A percentile compares a stretch with the other conserved stretches of the same genome.
Conservation (phyloP, 2,888 invertebrate species). For the Trisateles emortualis region DNA sequence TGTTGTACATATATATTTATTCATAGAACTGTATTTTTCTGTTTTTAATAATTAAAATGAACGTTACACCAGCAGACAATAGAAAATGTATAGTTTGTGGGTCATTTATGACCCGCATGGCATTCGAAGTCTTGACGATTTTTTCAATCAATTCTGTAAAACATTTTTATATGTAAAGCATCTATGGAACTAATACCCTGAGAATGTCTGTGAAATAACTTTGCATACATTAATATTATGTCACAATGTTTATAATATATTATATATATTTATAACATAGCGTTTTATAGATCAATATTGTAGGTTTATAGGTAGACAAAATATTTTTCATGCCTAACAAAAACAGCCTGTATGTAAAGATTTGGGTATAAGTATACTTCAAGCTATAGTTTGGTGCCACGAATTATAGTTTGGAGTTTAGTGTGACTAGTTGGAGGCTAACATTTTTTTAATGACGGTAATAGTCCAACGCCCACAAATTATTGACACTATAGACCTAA, state of each 20-base stretch:
- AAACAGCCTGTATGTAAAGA: slow-evolving; percentile 14
- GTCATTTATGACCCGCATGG: too few relatives aligned
- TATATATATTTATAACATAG: slow-evolving; percentile 48
- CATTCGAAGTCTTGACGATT: too few relatives aligned
- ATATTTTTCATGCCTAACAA: slow-evolving; percentile 37
- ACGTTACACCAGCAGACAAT: too few relatives aligned
- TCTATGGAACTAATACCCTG: slow-evolving; percentile 14
- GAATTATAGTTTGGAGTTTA: slow-evolving; percentile 12
- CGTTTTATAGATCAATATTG: slow-evolving; percentile 52
- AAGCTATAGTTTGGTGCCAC: slow-evolving; percentile 9
- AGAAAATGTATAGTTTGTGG: too few relatives aligned
- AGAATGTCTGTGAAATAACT: slow-evolving; percentile 31
- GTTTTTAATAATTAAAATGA: not conserved
- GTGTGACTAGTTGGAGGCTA: slow-evolving; percentile 14
- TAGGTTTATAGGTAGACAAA: slow-evolving; percentile 47
- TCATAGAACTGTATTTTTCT: not conserved
- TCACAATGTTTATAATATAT: slow-evolving; percentile 51
- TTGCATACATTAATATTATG: slow-evolving; percentile 32
- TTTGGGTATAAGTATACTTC: slow-evolving; percentile 6
- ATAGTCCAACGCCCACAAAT: not conserved
- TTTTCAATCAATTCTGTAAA: too few relatives aligned
- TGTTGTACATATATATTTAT: too few relatives aligned
- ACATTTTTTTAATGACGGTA: slow-evolving; percentile 21
- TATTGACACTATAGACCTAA: not conserved
- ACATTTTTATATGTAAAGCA: slow-evolving; percentile 10